Base-by-base conservation (phyloP, 2,797 vertebrate genomes). In the Gymnothorax javanicus region DNA sequence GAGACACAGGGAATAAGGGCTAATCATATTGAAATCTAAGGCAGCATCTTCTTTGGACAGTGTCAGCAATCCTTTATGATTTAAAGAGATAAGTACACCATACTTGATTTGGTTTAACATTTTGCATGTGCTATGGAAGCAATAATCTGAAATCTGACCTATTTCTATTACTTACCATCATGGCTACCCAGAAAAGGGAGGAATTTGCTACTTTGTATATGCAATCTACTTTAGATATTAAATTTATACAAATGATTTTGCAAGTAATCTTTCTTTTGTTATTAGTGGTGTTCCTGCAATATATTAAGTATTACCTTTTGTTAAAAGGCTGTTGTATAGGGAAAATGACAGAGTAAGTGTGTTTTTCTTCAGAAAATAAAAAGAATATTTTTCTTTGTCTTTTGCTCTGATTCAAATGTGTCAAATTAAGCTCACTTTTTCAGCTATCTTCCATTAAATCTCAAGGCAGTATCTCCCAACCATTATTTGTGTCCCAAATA, bases 151-250 rank as follows among this genome's bases (percentile, higher is more conserved):
- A 88, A 91, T 90, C 8, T 93, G 89, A 92, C 93, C 90, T 89
- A 89, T 27, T 84, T 91, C 92, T 92, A 92, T 91, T 90, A 94
- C 92, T 95, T 91, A 90, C 89, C 92, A 91, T 92, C 92, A 94
- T 94, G 93, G 93, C 87, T 89, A 93, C 93, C 94, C 90, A 92
- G 93, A 90, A 88, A 95, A 94, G 94, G 90, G 93, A 96, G 95
- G 96, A 94, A 90, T 95, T 95, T 97, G 95, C 96, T 97, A 96
- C 95, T 97, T 96, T 93, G 93, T 97, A 95, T 99, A 99, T 97
- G 95, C 97, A 97, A 97, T 97, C 95, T 98, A 98, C 97, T 97
- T 97, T 96, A 97, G 97, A 97, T 96, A 96, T 96, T 93, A 96
- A 97, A 96, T 81, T 27, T 91, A 91, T 96, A 96, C 98, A 97